Percentiles rank a stretch among this genome's conserved stretches.
These are phyloP conservation scores for Vanessa tameamea DNA, from an alignment of 1,140 invertebrate species.

Conservation along the genomic window DNA sequence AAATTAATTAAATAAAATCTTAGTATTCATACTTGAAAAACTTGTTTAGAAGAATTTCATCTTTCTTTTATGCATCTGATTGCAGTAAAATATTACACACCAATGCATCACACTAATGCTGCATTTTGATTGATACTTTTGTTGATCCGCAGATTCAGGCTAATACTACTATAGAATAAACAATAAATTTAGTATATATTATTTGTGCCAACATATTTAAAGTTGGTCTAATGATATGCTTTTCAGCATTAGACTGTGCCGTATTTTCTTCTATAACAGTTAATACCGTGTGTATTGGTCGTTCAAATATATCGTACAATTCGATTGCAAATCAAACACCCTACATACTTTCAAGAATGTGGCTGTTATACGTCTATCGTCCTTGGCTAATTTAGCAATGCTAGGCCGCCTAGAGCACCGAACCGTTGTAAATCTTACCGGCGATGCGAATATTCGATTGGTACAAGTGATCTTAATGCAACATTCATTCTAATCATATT, in stretches of 20 bases:
- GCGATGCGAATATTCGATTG: background rate
- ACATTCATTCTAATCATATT: background rate
- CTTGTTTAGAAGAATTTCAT: too few species aligned
- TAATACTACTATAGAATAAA: too few species aligned
- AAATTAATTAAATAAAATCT: too few species aligned
- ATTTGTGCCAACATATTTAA: background rate
- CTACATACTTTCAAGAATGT: slow-evolving; percentile 17
- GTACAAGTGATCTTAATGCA: background rate
- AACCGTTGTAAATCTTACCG: background rate
- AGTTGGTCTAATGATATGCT: background rate
- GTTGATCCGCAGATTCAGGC: too few species aligned
- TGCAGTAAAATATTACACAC: too few species aligned
- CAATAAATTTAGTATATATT: too few species aligned
- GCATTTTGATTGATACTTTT: too few species aligned
- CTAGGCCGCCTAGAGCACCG: background rate
- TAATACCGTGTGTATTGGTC: background rate
- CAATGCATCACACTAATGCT: too few species aligned
- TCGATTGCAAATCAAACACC: slow-evolving; percentile 6
- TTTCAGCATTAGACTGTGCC: background rate
- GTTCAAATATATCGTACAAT: slow-evolving; percentile 6
- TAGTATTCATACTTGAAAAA: too few species aligned
- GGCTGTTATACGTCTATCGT: slow-evolving; percentile 12
- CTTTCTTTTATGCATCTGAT: too few species aligned
- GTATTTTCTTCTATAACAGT: slow-evolving; percentile 7
- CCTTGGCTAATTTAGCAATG: slow-evolving; percentile 17